A percentile compares a stretch with the other conserved stretches of the same genome.
Conservation (phyloP, 2,888 invertebrate species). For the Tipula unca region DNA sequence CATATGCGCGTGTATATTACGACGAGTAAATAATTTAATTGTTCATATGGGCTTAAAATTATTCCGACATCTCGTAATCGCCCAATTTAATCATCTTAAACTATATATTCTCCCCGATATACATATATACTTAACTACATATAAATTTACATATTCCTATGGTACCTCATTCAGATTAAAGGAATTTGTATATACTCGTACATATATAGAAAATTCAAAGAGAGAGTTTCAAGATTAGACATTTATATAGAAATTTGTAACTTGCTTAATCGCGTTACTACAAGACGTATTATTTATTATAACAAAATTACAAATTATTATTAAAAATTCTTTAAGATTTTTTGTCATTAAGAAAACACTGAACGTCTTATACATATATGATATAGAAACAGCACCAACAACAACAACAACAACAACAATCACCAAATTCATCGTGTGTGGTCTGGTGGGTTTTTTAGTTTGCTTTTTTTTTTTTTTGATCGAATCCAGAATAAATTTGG, state of each 20-base stretch:
- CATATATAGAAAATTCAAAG: background rate
- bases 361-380: background rate
- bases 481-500: slow-evolving; percentile 8
- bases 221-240: background rate
- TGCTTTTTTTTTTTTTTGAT: background rate
- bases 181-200: too few species aligned
- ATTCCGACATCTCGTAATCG: background rate
- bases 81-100: background rate
- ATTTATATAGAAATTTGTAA: background rate
- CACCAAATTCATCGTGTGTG: background rate
- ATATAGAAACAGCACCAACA: background rate
- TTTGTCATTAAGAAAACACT: slow-evolving; percentile 14
- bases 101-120: background rate
- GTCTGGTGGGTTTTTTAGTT: background rate
- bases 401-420: background rate
- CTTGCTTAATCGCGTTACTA: background rate
- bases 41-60: background rate
- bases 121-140: background rate
- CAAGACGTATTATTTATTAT: background rate
- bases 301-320: slow-evolving; percentile 8
- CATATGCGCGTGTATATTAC: background rate
- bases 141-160: background rate
- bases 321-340: background rate
- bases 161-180: background rate
- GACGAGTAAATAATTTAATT: slow-evolving; percentile 3